Conservation (phyloP, 2,113 vertebrate species). For the Phocoena phocoena region DNA sequence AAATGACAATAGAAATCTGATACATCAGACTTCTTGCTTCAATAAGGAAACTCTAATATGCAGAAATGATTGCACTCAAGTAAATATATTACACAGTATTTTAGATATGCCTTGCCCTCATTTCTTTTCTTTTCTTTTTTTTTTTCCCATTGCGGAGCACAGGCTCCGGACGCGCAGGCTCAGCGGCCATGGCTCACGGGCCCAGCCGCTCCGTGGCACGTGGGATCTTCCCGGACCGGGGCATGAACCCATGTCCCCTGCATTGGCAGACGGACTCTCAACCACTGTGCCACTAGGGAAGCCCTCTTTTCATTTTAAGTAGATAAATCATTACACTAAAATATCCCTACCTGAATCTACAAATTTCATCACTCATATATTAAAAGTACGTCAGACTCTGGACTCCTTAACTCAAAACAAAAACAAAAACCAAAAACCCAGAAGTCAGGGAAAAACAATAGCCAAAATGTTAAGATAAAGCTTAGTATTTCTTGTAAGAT, state of each 20-base stretch:
- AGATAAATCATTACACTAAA: slow-evolving; percentile 9
- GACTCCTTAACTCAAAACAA: neutral
- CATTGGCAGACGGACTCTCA: too few species aligned
- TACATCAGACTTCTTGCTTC: neutral
- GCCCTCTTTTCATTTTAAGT: neutral
- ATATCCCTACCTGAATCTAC: neutral
- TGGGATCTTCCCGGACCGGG: too few species aligned
- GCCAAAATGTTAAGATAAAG: slow-evolving; percentile 5
- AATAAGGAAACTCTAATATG: neutral
- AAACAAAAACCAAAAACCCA: neutral
- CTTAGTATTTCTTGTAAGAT: neutral
- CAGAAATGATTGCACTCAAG: neutral
- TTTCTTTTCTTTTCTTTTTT: neutral
- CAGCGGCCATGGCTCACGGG: too few species aligned
- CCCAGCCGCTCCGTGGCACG: too few species aligned
- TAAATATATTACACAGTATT: neutral
- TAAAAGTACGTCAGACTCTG: neutral
- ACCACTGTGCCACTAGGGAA: too few species aligned
- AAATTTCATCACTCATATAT: neutral
- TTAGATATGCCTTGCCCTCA: neutral
- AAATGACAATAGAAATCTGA: neutral
- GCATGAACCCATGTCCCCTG: too few species aligned
- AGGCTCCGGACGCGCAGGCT: too few species aligned
- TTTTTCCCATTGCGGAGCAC: too few species aligned
- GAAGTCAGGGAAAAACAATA: neutral